Conservation (phyloP, 2,797 vertebrate species). For the Arnoldichthys spilopterus region DNA sequence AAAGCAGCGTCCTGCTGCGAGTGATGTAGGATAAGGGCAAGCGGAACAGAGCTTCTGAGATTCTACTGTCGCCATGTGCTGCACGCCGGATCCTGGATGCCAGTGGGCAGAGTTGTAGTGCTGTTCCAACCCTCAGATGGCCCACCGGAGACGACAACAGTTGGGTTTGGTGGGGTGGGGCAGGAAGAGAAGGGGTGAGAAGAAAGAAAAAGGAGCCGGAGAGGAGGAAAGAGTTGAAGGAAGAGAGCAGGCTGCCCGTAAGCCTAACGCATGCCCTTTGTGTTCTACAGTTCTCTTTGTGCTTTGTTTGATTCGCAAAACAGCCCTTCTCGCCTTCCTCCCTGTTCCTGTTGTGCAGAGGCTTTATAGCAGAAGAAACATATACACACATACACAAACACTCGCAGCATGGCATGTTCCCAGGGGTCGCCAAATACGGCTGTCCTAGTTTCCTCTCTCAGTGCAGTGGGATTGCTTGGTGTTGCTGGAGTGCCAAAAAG, state of each 20-base stretch:
- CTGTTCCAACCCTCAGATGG: slow-evolving; percentile 71
- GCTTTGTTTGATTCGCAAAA: slow-evolving; percentile 60
- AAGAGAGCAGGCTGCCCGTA: slow-evolving; percentile 62
- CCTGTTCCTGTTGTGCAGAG: slow-evolving; percentile 37
- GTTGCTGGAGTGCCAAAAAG: slow-evolving; percentile 48
- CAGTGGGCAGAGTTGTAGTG: slow-evolving; percentile 63
- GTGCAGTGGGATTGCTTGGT: slow-evolving; percentile 45
- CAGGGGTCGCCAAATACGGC: slow-evolving; percentile 51
- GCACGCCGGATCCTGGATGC: slow-evolving; percentile 54
- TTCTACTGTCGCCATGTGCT: slow-evolving; percentile 67
- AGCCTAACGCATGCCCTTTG: slow-evolving; percentile 65
- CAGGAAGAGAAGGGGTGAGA: slow-evolving; percentile 64
- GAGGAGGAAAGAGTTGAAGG: slow-evolving; percentile 58
- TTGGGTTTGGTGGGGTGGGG: slow-evolving; percentile 70
- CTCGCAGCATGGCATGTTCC: slow-evolving; percentile 43
- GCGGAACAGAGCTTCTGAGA: slow-evolving; percentile 66
- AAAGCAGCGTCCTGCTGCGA: slow-evolving; percentile 49
- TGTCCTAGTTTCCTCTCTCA: slow-evolving; percentile 55
- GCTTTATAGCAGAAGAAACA: slow-evolving; percentile 17
- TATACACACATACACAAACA: neutral
- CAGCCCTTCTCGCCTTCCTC: slow-evolving; percentile 27
- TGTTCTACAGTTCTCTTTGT: slow-evolving; percentile 60
- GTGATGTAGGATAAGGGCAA: slow-evolving; percentile 46
- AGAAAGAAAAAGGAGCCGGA: slow-evolving; percentile 56
- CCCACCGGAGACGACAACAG: slow-evolving; percentile 73